Base-by-base conservation (phyloP, 2,797 vertebrate genomes). In the Microhierax caerulescens region DNA sequence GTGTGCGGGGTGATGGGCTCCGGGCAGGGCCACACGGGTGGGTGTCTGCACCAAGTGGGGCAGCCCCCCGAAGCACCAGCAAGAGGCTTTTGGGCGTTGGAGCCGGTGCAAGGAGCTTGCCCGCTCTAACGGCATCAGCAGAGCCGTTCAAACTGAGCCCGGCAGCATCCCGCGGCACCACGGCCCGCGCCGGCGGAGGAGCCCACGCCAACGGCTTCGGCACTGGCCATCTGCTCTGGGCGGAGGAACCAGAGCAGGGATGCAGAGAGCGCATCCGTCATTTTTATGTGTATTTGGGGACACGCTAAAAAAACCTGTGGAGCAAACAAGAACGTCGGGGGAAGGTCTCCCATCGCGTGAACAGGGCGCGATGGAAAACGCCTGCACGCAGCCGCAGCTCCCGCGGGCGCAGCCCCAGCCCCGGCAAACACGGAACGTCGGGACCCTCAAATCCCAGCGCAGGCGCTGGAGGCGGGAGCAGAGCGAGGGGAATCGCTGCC, bases 211-310 rank as follows among this genome's bases (percentile, higher is more conserved):
- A 41, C 0, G 6, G 47, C 68, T 88, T 37, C 1, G 0, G 53
- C 73, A 51, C 30, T 4, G 2, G 41, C 39, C 48, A 32, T 37
- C 75, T 80, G 79, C 60, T 69, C 47, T 0, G 0, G 63, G 47
- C 0, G 0, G 54, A 64, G 77, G 19, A 27, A 78, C 56, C 10
- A 30, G 36, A 69, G 74, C 53, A 13, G 59, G 70, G n/a, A 80
- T 79, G 75, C 0, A 36, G 32, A 15, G 32, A 56, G 70, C 0
- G 0, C 39, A 36, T 48, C 72, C 1, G 0, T 63, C 77, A 48
- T 19, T 45, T 69, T 61, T 21, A 23, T 2, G 23, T 7, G 14
- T 10, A 32, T 59, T 10, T 69, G 36, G 68, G 85, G 88, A 74
- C 34, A 50, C 10, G 51, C 30, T 61, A 73, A 65, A 64, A 43